These are phyloP conservation scores for Catharus ustulatus DNA, from an alignment of 2,797 vertebrate species.

Conservation along the genomic window DNA sequence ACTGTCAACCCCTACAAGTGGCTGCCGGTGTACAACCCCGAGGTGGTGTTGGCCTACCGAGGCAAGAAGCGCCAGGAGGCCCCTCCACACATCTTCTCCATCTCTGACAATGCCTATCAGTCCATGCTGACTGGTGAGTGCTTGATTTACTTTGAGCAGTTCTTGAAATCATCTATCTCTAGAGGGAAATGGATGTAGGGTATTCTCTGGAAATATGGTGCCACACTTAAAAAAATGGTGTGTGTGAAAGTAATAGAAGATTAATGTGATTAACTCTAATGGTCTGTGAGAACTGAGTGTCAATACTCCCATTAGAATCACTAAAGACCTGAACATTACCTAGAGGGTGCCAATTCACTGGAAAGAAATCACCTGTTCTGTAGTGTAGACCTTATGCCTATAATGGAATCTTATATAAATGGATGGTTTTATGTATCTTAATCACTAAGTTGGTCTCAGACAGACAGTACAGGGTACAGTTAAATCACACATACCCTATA, in stretches of 20 bases:
- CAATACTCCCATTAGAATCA: neutral
- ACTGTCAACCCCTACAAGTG: constrained; percentile 87
- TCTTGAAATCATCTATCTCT: neutral
- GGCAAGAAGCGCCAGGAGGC: constrained; percentile 85
- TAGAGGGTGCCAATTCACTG: neutral
- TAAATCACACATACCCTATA: neutral
- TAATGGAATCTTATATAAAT: neutral
- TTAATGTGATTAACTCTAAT: neutral
- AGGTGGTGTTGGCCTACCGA: constrained; percentile 81
- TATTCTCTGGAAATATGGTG: neutral
- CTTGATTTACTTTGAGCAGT: neutral
- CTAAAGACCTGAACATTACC: neutral
- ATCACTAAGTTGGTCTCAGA: neutral
- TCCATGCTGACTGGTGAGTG: constrained; percentile 85
- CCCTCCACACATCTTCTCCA: constrained; percentile 87
- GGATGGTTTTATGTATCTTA: neutral
- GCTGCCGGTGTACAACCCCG: constrained; percentile 84
- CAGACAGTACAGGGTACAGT: neutral
- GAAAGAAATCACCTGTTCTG: neutral
- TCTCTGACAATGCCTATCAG: constrained; percentile 87
- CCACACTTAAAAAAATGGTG: rapidly evolving
- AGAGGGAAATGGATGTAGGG: neutral
- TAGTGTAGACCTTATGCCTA: neutral
- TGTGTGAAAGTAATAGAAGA: neutral
- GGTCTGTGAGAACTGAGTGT: neutral